Base-by-base conservation (phyloP, 2,888 invertebrate genomes). In the Cremastobaeus sp. region DNA sequence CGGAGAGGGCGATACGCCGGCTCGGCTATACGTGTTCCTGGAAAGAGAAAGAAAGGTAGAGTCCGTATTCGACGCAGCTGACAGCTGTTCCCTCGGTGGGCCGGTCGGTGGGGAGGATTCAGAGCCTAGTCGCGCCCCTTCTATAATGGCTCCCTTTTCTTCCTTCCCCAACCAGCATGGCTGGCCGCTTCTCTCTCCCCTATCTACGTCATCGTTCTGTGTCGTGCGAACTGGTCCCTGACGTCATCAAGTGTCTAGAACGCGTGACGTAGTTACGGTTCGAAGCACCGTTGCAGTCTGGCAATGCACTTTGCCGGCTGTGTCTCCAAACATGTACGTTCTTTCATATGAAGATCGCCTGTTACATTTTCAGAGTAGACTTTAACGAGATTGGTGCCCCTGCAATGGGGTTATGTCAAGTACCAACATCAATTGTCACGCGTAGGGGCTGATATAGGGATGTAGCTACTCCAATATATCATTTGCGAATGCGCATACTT, bases 71-170 rank as follows among this genome's bases (percentile, higher is more conserved):
- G 83, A 83, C 83, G 83, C 85, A 85, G 85, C 86, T 86, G 87
- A 87, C 87, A 87, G 86, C 87, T 87, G 88, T 86, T 86, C 84
- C 85, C 83, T 84, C 84, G 85, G 86, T 86, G 86, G 86, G 87
- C 85, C 85, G 87, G 85, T 83, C 85, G 86, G 87, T 81, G 85
- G 86, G 87, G 86, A 87, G 87, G 87, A 87, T 87, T 86, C 87
- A 86, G 74, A 74, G 83, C 86, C 87, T 87, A 87, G 87, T 86
- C 87, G 87, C 87, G 87, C 87, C 87, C 87, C 87, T 87, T 87
- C 87, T 86, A 87, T 87, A 87, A 87, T 87, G 87, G 86, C 88
- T 87, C 85, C 88, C 86, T 86, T 87, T 87, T 85, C 86, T 86
- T 85, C 86, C 84, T 86, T 85, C 86, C 86, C 86, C 84, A 83